A percentile compares a stretch with the other conserved stretches of the same genome.
These are phyloP conservation scores for Podarcis raffonei DNA, from an alignment of 2,113 vertebrate genomes.

Conservation along the genomic window DNA sequence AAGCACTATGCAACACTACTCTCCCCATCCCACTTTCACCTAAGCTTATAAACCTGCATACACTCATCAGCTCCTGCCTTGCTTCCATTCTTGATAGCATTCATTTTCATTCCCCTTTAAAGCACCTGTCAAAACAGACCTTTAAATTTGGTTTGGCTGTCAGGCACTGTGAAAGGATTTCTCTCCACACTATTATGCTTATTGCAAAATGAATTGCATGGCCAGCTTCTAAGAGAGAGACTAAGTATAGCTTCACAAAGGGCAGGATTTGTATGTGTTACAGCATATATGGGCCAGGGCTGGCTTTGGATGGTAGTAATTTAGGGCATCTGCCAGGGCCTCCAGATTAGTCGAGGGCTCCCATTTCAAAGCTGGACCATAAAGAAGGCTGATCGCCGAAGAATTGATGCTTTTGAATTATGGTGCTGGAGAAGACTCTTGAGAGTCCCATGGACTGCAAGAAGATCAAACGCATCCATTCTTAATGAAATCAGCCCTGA, in stretches of 20 bases:
- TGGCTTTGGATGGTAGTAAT: neutral
- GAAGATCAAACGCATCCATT: no score
- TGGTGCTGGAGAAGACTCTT: no score
- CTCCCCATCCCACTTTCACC: conserved; percentile 68
- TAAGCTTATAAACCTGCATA: conserved; percentile 52
- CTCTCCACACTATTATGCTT: conserved; percentile 72
- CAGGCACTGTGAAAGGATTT: conserved; percentile 77
- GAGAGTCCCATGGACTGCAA: no score
- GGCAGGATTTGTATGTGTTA: neutral
- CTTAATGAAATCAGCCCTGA: no score
- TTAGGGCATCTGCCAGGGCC: neutral
- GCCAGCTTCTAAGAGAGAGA: conserved; percentile 68
- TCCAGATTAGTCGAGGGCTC: no score
- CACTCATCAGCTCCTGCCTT: conserved; percentile 62
- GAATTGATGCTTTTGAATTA: no score
- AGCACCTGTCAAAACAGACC: conserved; percentile 78
- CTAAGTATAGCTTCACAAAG: conserved; percentile 67
- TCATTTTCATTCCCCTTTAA: conserved; percentile 70
- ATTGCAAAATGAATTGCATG: conserved; percentile 76
- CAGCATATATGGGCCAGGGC: neutral
- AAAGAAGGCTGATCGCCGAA: no score
- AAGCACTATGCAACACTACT: conserved; percentile 28
- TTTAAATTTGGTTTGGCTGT: conserved; percentile 80
- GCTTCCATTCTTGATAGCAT: conserved; percentile 59
- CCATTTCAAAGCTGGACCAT: no score